phyloP scores from a whole-genome alignment of 1,140 invertebrate genomes.

The Polypedilum vanderplanki region DNA sequence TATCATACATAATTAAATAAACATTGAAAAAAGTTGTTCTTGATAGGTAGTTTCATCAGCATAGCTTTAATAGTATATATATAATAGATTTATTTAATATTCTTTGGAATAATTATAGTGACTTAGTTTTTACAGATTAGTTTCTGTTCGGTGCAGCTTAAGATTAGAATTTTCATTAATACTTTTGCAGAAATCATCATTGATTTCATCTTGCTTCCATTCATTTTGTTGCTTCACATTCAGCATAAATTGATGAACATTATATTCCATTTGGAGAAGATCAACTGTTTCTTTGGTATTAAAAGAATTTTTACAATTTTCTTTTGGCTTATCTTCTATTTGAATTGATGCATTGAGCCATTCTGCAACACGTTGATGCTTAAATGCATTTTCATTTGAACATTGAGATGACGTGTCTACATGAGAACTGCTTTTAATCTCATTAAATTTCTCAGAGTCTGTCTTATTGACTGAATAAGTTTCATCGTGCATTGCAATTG shows the following conservation, averaged over 20 bases:
- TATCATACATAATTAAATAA: conserved; percentile 10
- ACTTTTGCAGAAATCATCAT: too few relatives aligned
- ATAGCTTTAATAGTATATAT: not conserved
- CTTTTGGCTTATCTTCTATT: not conserved
- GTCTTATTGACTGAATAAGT: conserved; percentile 13
- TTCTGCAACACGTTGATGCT: conserved; percentile 57
- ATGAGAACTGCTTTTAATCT: not conserved
- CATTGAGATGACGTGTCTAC: conserved; percentile 33
- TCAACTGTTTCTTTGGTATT: conserved; percentile 38
- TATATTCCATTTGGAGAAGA: conserved; percentile 55
- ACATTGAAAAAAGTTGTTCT: not conserved
- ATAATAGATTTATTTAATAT: not conserved
- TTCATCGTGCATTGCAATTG: not conserved
- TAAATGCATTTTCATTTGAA: conserved; percentile 41
- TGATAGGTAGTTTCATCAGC: not conserved
- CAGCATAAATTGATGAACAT: conserved; percentile 53
- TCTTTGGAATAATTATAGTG: too few relatives aligned
- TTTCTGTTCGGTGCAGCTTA: conserved; percentile 3
- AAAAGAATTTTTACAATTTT: not conserved
- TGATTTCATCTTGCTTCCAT: conserved; percentile 42
- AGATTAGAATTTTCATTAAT: not conserved
- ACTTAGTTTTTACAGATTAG: not conserved
- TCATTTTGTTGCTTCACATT: conserved; percentile 46
- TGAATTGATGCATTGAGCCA: conserved; percentile 47
- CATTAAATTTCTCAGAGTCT: conserved; percentile 12